Conservation (phyloP, 2,113 vertebrate species). For the Ceyx margarethae region DNA sequence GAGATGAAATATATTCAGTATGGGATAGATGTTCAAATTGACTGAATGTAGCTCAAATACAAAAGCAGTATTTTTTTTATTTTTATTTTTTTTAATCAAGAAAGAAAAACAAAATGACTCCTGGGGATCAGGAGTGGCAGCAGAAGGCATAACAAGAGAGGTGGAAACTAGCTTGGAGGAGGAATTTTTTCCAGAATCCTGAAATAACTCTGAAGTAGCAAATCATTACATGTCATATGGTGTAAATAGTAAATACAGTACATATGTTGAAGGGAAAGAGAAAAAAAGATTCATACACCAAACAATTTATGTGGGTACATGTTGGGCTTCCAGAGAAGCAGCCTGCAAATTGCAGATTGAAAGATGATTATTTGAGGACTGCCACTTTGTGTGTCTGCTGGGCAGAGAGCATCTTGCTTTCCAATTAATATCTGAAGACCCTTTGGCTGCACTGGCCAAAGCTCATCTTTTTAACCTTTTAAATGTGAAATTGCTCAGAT, state of each 20-base stretch:
- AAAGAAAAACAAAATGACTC: neutral
- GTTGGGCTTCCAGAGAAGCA: neutral
- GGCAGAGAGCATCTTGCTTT: neutral
- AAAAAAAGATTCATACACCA: neutral
- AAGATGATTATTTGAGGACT: neutral
- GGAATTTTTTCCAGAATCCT: neutral
- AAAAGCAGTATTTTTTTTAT: neutral
- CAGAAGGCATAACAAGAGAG: neutral
- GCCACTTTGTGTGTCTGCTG: neutral
- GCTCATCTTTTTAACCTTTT: neutral
- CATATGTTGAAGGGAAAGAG: neutral
- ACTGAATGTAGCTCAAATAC: neutral
- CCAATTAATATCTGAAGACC: neutral
- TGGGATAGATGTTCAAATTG: neutral
- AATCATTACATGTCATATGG: neutral
- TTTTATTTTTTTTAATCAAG: neutral
- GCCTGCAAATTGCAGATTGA: neutral
- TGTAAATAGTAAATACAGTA: neutral
- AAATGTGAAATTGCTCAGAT: neutral
- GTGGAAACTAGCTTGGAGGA: neutral
- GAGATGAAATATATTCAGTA: neutral
- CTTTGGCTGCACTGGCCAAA: neutral
- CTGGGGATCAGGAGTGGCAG: neutral
- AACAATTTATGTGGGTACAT: neutral
- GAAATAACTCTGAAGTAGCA: neutral